A percentile compares a stretch with the other conserved stretches of the same genome.
Evolutionary conservation across 2,797 vertebrate genomes (phyloP).

Genomic region (Poecilia picta): DNA sequence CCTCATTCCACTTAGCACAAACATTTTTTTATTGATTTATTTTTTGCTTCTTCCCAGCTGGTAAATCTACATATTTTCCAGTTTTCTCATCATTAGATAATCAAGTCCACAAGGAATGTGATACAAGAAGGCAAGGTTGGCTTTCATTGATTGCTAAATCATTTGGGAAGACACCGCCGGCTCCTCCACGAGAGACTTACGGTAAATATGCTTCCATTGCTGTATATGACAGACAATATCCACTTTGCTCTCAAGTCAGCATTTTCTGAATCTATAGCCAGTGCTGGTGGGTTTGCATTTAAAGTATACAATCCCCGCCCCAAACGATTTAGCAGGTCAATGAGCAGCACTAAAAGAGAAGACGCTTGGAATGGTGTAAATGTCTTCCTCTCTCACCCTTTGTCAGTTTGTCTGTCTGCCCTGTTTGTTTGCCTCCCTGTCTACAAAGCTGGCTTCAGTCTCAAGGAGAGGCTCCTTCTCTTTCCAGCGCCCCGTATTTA

Average conservation of each 20-base stretch:
- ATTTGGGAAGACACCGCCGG: conserved; percentile 56
- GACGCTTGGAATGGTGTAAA: conserved; percentile 48
- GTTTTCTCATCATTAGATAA: conserved; percentile 37
- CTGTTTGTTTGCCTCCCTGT: conserved; percentile 43
- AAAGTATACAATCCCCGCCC: conserved; percentile 1
- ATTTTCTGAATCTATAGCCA: conserved; percentile 23
- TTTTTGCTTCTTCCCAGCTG: background rate
- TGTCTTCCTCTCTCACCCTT: conserved; percentile 15
- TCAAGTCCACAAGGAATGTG: conserved; percentile 53
- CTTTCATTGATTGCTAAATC: conserved; percentile 74
- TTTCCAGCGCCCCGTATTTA: conserved; percentile 36
- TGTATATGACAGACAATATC: conserved; percentile 49
- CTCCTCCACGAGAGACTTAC: conserved; percentile 45
- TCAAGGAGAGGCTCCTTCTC: conserved; percentile 54
- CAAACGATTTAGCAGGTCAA: conserved; percentile 38
- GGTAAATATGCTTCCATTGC: conserved; percentile 44
- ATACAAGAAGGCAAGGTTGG: conserved; percentile 68
- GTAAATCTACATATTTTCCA: conserved; percentile 43
- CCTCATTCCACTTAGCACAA: conserved; percentile 9
- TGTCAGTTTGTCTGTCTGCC: conserved; percentile 34
- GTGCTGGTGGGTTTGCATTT: conserved; percentile 12
- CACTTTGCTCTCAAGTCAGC: conserved; percentile 53
- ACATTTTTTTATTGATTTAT: conserved; percentile 1
- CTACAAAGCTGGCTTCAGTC: conserved; percentile 52
- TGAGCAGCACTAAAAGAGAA: conserved; percentile 36